A percentile compares a stretch with the other conserved stretches of the same genome.
phyloP scores from a whole-genome alignment of 2,113 vertebrate species.

The Struthidea cinerea region DNA sequence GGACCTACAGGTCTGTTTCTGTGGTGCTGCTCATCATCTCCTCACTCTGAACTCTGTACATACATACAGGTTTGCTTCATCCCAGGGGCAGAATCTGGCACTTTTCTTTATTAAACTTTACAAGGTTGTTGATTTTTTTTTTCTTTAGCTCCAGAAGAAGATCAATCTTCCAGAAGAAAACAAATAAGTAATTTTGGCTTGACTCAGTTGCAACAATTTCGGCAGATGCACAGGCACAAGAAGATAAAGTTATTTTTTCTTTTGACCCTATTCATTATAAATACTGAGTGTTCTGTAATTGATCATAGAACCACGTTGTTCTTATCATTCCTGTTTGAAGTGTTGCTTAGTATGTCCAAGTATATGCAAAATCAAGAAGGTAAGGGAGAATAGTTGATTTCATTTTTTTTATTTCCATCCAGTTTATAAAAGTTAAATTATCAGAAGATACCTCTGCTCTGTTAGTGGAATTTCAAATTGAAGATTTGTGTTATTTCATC shows the following conservation, averaged over 20 bases:
- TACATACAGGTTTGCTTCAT: fast-evolving
- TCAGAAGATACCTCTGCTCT: neutral
- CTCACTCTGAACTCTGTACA: fast-evolving
- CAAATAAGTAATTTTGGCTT: neutral
- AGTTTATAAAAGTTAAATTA: neutral
- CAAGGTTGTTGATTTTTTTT: neutral
- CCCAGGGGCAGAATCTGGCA: neutral
- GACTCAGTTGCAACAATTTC: neutral
- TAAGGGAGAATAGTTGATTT: neutral
- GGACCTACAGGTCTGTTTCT: neutral
- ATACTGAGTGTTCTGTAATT: neutral
- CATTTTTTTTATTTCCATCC: neutral
- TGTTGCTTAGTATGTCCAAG: neutral
- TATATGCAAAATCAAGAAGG: neutral
- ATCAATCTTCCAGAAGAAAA: neutral
- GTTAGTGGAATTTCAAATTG: neutral
- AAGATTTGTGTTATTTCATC: neutral
- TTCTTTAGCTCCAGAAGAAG: neutral
- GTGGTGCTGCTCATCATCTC: neutral
- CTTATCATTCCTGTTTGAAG: neutral
- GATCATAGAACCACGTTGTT: neutral
- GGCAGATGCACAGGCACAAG: neutral
- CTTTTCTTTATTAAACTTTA: neutral
- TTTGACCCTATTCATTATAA: neutral
- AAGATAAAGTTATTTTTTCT: neutral